These are phyloP conservation scores for Sorex maritimensis DNA, from an alignment of 2,797 vertebrate genomes.

Conservation along the genomic window DNA sequence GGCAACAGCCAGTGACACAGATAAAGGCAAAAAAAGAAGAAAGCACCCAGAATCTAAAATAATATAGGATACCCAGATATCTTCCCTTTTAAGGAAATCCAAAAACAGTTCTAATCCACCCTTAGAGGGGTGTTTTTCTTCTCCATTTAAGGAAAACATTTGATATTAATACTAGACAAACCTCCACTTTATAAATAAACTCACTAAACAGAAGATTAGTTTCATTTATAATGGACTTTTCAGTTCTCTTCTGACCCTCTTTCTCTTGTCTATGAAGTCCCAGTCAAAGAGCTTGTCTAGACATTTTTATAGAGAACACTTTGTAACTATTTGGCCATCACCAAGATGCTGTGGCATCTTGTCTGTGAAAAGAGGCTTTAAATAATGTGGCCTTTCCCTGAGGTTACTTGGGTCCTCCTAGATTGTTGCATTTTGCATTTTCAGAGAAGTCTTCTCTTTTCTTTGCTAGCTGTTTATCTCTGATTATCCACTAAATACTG, in stretches of 20 bases:
- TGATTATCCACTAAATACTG: too few species aligned
- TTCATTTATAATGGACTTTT: neutral
- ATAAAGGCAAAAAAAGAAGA: neutral
- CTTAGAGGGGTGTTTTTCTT: neutral
- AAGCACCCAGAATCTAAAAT: neutral
- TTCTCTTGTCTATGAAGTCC: neutral
- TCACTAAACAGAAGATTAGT: constrained; percentile 14
- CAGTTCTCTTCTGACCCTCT: neutral
- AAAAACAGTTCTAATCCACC: neutral
- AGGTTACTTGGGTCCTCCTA: too few species aligned
- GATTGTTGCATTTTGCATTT: neutral
- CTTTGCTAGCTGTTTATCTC: neutral
- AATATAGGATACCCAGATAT: neutral
- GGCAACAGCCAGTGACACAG: neutral
- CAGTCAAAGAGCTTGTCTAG: neutral
- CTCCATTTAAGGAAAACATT: neutral
- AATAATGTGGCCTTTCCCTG: neutral
- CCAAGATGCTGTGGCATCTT: neutral
- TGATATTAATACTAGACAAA: constrained; percentile 5
- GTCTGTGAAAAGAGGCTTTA: neutral
- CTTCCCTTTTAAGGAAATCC: neutral
- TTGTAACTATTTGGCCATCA: neutral
- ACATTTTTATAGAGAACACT: neutral
- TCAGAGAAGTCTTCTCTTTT: neutral
- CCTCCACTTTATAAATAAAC: neutral